Evolutionary conservation across 2,113 vertebrate species (phyloP).

Genomic region (Aramus guarauna): DNA sequence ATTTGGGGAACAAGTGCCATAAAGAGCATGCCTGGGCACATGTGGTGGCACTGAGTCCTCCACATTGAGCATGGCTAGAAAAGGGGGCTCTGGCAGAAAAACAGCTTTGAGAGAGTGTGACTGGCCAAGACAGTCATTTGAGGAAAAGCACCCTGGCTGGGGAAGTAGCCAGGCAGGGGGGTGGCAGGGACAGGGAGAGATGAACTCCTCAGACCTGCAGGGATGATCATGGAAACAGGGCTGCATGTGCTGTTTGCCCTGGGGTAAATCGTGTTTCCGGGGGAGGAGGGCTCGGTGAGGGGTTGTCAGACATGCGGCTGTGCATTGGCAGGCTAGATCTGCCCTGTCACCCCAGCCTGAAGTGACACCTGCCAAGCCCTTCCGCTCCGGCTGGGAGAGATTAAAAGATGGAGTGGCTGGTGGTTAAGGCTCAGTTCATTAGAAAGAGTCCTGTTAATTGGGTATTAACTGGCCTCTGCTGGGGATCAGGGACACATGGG

Average conservation of each 20-base stretch:
- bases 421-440: slow-evolving; percentile 41
- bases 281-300: background rate
- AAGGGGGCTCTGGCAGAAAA: background rate
- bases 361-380: slow-evolving; percentile 52
- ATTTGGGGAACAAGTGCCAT: background rate
- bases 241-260: background rate
- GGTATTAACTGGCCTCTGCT: slow-evolving; percentile 62
- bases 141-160: background rate
- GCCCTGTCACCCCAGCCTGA: background rate
- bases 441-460: slow-evolving; percentile 61
- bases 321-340: background rate
- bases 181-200: background rate
- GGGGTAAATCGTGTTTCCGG: rapidly evolving
- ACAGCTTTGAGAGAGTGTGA: background rate
- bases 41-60: background rate
- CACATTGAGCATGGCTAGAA: background rate
- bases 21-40: background rate
- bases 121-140: background rate
- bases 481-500: slow-evolving; percentile 58
- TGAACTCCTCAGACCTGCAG: background rate
- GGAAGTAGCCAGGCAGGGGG: background rate
- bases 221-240: background rate
- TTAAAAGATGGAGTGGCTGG: slow-evolving; percentile 47
- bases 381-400: slow-evolving; percentile 1
- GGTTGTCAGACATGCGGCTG: background rate